Base-by-base conservation (phyloP, 2,113 vertebrate genomes). In the Hystrix brachyura region DNA sequence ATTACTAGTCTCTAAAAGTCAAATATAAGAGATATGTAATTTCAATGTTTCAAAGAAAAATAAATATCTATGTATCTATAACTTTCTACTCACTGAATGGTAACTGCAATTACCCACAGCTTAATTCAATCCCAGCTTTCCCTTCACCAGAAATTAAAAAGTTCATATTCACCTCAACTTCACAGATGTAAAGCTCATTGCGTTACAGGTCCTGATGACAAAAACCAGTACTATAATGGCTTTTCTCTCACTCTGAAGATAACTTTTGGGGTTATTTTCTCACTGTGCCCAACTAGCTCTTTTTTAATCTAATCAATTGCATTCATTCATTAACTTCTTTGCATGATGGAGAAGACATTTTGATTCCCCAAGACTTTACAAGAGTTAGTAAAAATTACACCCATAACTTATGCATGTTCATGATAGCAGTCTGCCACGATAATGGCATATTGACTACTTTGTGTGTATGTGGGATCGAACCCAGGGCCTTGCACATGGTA, bases 21-120 rank as follows among this genome's bases (percentile, higher is more conserved):
- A 94, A 90, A 83, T 46, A 53, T 32, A 65, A 90, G 43, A 81
- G 29, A 71, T 76, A 29, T 7, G 48, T 32, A 84, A 76, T 82
- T 95, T 97, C 51, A 67, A 60, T 4, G 67, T 88, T 76, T 92
- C 64, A 71, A 90, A 71, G 83, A 78, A 78, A 83, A 48, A 94
- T 15, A 84, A 90, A 87, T 46, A 81, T 23, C 79, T 59, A 19
- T 7, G 25, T 48, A 23, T 81, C 71, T 79, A 85, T 67, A 83
- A 92, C 93, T 69, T 14, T 55, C 51, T 82, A 34, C 12, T 82
- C 23, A 86, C 23, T 67, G 64, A 88, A n/a, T 53, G 55, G 29
- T 85, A 90, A 86, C 27, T 43, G 29, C 23, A 82, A 76, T 9
- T 38, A 29, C 32, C 46, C 64, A 86, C 32, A 48, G 48, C 72